phyloP scores from a whole-genome alignment of 2,797 vertebrate genomes.

The Anguilla megastoma region DNA sequence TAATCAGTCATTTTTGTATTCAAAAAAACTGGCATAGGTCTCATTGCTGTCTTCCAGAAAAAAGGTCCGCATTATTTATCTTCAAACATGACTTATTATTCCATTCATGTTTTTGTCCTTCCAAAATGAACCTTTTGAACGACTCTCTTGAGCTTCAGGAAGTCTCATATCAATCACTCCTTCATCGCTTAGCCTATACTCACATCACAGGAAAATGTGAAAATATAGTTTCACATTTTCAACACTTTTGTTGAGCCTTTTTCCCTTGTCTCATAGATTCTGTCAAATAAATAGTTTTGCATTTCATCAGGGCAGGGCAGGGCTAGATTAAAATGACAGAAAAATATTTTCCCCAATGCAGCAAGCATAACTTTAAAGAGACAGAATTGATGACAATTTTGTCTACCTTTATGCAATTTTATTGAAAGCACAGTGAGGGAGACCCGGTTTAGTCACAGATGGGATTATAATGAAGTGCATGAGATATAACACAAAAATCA shows the following conservation, averaged over 20 bases:
- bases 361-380: neutral
- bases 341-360: neutral
- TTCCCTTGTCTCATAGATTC: neutral
- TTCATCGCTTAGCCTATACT: neutral
- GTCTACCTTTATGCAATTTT: neutral
- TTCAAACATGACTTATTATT: neutral
- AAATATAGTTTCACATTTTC: neutral
- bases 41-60: neutral
- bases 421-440: neutral
- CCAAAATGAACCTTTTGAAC: neutral
- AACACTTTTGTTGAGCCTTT: neutral
- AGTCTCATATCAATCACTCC: neutral
- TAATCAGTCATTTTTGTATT: neutral
- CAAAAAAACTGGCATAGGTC: neutral
- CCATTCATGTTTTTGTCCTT: neutral
- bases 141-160: neutral
- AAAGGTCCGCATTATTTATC: neutral
- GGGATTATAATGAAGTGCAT: neutral
- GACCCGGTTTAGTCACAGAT: neutral
- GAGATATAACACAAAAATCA: neutral
- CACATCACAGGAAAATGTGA: neutral
- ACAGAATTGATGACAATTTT: neutral
- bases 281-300: neutral
- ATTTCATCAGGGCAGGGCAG: neutral
- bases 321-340: neutral